A percentile compares a stretch with the other conserved stretches of the same genome.
Conservation (phyloP, 2,888 invertebrate species). For the Helleia helle region DNA sequence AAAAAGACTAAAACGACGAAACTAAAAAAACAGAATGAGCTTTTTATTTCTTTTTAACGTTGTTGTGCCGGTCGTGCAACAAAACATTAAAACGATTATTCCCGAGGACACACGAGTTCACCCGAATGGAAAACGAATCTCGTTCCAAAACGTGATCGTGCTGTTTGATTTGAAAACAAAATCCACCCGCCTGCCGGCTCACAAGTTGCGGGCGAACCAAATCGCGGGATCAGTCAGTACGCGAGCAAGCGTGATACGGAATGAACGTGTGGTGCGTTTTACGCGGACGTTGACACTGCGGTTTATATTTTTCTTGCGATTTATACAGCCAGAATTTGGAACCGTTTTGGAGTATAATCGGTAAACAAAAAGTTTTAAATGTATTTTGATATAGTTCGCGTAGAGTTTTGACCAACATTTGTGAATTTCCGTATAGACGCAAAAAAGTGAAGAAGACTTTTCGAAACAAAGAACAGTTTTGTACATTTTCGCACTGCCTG, state of each 20-base stretch:
- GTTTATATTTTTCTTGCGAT: conserved; percentile 62
- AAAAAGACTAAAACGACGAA: conserved; percentile 9
- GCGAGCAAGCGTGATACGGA: conserved; percentile 74
- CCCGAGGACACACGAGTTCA: conserved; percentile 38
- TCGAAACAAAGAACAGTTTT: conserved; percentile 73
- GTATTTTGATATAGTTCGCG: conserved; percentile 58
- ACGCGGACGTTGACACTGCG: conserved; percentile 71
- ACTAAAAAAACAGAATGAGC: conserved; percentile 18
- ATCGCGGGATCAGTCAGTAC: conserved; percentile 63
- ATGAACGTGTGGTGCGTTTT: conserved; percentile 74
- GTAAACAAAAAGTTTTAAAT: conserved; percentile 45
- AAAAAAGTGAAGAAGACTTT: conserved; percentile 56
- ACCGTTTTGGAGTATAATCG: conserved; percentile 65
- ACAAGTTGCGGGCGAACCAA: conserved; percentile 33
- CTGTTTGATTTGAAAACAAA: conserved; percentile 68
- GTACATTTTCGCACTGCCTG: conserved; percentile 70
- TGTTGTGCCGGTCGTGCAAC: conserved; percentile 28
- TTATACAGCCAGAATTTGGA: conserved; percentile 58
- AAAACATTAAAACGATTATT: conserved; percentile 44
- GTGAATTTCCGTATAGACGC: conserved; percentile 73
- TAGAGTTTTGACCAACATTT: conserved; percentile 63
- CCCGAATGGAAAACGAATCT: conserved; percentile 56
- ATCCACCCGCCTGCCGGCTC: conserved; percentile 40
- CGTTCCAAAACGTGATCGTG: conserved; percentile 62
- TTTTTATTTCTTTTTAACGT: conserved; percentile 28